These are phyloP conservation scores for Lottia gigantea DNA, from an alignment of 2,888 invertebrate genomes.

Conservation along the genomic window DNA sequence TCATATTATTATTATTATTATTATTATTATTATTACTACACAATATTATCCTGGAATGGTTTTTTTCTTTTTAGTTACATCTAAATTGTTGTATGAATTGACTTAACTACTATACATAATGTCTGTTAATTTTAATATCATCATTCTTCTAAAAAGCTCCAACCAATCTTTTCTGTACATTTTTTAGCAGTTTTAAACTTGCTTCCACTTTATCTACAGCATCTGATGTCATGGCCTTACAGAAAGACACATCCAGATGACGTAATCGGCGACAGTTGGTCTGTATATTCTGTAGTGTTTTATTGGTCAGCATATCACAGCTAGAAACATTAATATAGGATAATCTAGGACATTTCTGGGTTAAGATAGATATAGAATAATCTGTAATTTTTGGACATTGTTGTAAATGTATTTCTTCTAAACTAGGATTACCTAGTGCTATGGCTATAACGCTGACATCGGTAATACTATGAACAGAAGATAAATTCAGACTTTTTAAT, in stretches of 20 bases:
- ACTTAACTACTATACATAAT: too few species aligned
- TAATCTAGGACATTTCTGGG: constrained; percentile 70
- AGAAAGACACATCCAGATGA: constrained; percentile 73
- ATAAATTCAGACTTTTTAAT: constrained; percentile 75
- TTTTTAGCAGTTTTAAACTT: constrained; percentile 39
- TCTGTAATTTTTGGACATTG: constrained; percentile 80
- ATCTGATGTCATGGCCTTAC: constrained; percentile 57
- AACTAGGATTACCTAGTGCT: constrained; percentile 77
- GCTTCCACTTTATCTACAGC: constrained; percentile 54
- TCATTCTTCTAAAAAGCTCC: constrained; percentile 26
- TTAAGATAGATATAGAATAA: constrained; percentile 72
- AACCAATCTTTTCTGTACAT: constrained; percentile 52
- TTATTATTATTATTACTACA: too few species aligned
- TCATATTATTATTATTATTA: too few species aligned
- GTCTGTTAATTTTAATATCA: too few species aligned
- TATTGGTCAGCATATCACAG: constrained; percentile 75
- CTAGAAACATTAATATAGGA: constrained; percentile 75
- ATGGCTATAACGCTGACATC: constrained; percentile 76
- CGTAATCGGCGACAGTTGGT: constrained; percentile 72
- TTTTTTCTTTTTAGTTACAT: too few species aligned
- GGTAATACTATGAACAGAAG: constrained; percentile 78
- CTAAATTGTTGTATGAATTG: too few species aligned
- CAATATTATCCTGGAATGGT: too few species aligned
- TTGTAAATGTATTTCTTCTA: constrained; percentile 77
- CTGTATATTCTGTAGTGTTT: constrained; percentile 72